Evolutionary conservation across 2,888 invertebrate species (phyloP).

Genomic region (Trichacis sp.): DNA sequence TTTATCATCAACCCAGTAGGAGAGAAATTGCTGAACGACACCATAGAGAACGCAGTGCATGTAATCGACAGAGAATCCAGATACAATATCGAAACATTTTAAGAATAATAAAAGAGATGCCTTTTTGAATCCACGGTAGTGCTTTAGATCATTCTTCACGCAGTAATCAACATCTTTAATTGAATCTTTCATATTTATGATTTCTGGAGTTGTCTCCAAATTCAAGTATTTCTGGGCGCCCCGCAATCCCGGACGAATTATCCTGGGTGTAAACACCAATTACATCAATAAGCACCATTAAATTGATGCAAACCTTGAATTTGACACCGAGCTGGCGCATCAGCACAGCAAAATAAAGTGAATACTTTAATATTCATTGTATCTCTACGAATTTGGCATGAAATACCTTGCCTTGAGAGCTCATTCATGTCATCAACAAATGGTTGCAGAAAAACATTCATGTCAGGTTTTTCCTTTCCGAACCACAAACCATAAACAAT

Average conservation of each 20-base stretch:
- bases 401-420: slow-evolving; percentile 10
- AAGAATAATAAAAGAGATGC: not conserved
- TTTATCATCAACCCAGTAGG: no score
- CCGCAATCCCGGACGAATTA: no score
- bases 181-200: no score
- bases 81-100: slow-evolving; percentile 34
- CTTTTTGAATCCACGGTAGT: no score
- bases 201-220: no score
- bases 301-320: slow-evolving; percentile 22
- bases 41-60: slow-evolving; percentile 39
- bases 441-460: slow-evolving; percentile 19
- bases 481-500: slow-evolving; percentile 24
- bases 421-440: slow-evolving; percentile 13
- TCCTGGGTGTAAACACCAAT: slow-evolving; percentile 25
- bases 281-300: slow-evolving; percentile 31
- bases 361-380: slow-evolving; percentile 14
- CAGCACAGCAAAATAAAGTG: slow-evolving; percentile 17
- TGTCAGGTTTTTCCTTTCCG: slow-evolving; percentile 19
- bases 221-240: no score
- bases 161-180: no score
- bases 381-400: slow-evolving; percentile 4
- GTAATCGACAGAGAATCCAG: slow-evolving; percentile 34
- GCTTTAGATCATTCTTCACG: no score
- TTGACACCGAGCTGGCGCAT: slow-evolving; percentile 24
- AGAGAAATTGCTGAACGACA: slow-evolving; percentile 15